Evolutionary conservation across 2,888 invertebrate species (phyloP).

Genomic region (Drosophila tripunctata): DNA sequence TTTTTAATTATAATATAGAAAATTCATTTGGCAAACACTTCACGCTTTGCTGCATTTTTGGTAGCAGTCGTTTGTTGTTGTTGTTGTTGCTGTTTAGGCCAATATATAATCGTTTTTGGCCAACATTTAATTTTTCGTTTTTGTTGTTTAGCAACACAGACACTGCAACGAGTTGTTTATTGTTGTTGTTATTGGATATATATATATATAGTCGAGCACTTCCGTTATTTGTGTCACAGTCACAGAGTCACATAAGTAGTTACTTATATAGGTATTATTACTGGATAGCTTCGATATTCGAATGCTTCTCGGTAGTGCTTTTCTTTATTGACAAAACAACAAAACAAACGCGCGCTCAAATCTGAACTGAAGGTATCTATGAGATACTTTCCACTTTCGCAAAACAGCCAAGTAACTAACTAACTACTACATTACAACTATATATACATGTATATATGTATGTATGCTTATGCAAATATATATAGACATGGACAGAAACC

Average conservation of each 20-base stretch:
- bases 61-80: conserved; percentile 49
- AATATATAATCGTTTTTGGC: conserved; percentile 60
- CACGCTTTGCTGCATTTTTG: conserved; percentile 79
- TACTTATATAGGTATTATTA: conserved; percentile 20
- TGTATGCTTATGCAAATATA: conserved; percentile 12
- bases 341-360: conserved; percentile 53
- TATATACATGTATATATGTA: conserved; percentile 30
- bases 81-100: conserved; percentile 33
- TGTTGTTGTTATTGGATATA: conserved; percentile 37
- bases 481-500: conserved; percentile 64
- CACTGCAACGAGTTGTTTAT: conserved; percentile 19
- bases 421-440: conserved; percentile 23
- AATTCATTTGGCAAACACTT: conserved; percentile 78
- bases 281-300: conserved; percentile 16
- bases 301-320: conserved; percentile 22
- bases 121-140: conserved; percentile 54
- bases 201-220: conserved; percentile 63
- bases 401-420: conserved; percentile 35
- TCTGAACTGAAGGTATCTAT: conserved; percentile 58
- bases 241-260: conserved; percentile 8
- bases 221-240: conserved; percentile 66
- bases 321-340: conserved; percentile 79
- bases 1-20: conserved; percentile 52
- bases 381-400: conserved; percentile 76
- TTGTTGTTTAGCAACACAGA: conserved; percentile 56